These are phyloP conservation scores for Quadroppia sp. DNA, from an alignment of 2,888 invertebrate genomes.

Conservation along the genomic window DNA sequence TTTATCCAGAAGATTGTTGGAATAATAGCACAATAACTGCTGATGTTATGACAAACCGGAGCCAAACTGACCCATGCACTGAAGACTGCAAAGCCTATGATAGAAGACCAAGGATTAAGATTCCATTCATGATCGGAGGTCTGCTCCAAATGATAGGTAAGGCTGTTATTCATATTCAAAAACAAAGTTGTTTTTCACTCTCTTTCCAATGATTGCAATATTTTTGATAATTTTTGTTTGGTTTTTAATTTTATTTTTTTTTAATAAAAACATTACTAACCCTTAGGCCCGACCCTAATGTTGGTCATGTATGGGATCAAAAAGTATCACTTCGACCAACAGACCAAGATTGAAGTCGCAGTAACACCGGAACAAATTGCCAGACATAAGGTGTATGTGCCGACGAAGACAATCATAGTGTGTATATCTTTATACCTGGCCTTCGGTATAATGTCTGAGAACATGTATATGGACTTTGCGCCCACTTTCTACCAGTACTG, in stretches of 20 bases:
- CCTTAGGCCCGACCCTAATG: neutral
- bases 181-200: no score
- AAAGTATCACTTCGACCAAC: neutral
- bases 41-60: neutral
- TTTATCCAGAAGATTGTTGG: no score
- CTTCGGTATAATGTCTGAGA: constrained; percentile 25
- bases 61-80: neutral
- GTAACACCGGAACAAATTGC: no score
- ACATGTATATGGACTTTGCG: constrained; percentile 36
- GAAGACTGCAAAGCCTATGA: no score
- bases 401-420: neutral
- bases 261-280: no score
- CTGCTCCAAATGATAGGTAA: constrained; percentile 10
- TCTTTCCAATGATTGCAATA: no score
- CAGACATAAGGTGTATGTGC: no score
- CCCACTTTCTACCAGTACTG: constrained; percentile 35
- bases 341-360: no score
- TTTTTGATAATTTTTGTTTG: neutral
- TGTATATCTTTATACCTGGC: constrained; percentile 4
- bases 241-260: no score
- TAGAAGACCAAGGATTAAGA: neutral
- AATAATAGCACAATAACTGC: neutral
- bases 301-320: neutral
- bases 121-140: constrained; percentile 18
- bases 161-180: no score